Evolutionary conservation across 2,797 vertebrate species (phyloP).

Genomic region (Oreochromis mossambicus): DNA sequence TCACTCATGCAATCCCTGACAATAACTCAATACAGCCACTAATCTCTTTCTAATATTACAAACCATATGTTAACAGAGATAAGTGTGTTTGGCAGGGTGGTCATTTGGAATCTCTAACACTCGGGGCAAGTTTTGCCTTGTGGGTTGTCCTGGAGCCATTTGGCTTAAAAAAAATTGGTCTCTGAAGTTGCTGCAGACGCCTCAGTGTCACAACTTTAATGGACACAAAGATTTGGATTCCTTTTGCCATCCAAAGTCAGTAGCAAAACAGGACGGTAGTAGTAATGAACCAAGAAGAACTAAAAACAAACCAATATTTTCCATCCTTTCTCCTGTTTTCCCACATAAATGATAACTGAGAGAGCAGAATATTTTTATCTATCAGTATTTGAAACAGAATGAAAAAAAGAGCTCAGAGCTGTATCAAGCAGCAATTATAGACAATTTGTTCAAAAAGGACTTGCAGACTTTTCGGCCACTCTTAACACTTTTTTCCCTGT

Average conservation of each 20-base stretch:
- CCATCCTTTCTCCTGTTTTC: neutral
- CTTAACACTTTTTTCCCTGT: neutral
- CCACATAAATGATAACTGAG: neutral
- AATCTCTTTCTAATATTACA: constrained; percentile 37
- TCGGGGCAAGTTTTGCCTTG: constrained; percentile 18
- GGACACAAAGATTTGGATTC: constrained; percentile 25
- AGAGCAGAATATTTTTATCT: neutral
- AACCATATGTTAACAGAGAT: constrained; percentile 47
- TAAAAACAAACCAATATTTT: neutral
- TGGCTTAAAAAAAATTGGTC: constrained; percentile 3
- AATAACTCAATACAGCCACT: constrained; percentile 25
- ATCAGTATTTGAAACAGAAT: neutral
- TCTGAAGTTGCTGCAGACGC: constrained; percentile 22
- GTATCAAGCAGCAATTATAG: neutral
- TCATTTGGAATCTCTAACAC: constrained; percentile 27
- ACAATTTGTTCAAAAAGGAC: neutral
- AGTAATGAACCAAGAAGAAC: neutral
- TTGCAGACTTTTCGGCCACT: neutral
- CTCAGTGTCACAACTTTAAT: constrained; percentile 30
- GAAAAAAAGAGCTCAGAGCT: neutral
- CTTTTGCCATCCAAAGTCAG: neutral
- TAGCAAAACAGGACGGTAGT: neutral
- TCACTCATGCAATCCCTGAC: neutral
- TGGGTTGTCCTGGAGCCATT: constrained; percentile 26
- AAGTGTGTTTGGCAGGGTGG: constrained; percentile 24